A percentile compares a stretch with the other conserved stretches of the same genome.
These are phyloP conservation scores for Macrotis lagotis DNA, from an alignment of 2,113 vertebrate genomes.

Conservation along the genomic window DNA sequence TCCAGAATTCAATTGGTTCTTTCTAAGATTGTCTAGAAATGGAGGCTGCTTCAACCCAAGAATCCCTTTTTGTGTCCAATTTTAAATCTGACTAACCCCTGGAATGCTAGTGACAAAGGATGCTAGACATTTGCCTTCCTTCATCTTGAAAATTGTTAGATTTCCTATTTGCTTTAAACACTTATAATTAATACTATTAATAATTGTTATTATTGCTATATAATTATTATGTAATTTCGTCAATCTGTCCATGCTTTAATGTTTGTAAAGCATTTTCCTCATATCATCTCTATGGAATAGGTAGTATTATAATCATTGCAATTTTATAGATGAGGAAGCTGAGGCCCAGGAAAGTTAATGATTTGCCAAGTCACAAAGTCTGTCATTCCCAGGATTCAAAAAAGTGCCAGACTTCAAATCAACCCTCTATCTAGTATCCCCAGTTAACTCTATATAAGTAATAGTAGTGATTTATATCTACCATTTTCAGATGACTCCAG, in stretches of 20 bases:
- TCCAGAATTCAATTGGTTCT: conserved; percentile 32
- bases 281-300: background rate
- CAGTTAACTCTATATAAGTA: background rate
- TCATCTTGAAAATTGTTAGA: conserved; percentile 6
- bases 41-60: background rate
- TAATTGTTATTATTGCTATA: conserved; percentile 36
- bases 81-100: conserved; percentile 31
- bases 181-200: background rate
- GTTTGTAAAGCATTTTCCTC: conserved; percentile 29
- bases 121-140: conserved; percentile 8
- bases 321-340: conserved; percentile 11
- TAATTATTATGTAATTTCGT: too few species aligned
- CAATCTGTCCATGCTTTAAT: conserved; percentile 17
- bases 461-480: background rate
- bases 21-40: background rate
- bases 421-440: background rate
- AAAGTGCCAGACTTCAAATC: background rate
- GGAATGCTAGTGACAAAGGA: conserved; percentile 17
- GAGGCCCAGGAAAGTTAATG: background rate
- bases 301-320: background rate
- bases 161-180: background rate
- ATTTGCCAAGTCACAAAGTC: background rate
- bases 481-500: background rate
- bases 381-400: background rate
- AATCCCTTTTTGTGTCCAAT: conserved; percentile 19